Evolutionary conservation across 2,888 invertebrate genomes (phyloP).

Genomic region (Rotaria macrura): DNA sequence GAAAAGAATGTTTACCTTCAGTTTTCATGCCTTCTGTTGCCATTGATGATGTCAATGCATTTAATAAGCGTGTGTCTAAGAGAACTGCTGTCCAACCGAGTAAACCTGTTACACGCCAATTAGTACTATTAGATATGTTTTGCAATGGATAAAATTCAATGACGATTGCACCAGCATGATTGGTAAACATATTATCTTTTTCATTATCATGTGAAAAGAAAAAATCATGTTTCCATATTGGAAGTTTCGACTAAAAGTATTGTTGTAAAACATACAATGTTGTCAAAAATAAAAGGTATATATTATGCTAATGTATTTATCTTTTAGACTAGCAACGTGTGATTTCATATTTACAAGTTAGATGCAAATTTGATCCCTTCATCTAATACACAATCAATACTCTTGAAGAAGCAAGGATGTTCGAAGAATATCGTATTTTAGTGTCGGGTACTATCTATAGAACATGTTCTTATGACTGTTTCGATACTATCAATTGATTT

Average conservation of each 20-base stretch:
- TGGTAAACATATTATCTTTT: slow-evolving; percentile 29
- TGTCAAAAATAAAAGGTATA: no score
- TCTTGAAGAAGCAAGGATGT: no score
- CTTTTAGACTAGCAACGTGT: no score
- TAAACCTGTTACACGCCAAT: background rate
- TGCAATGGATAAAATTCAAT: slow-evolving; percentile 28
- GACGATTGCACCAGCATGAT: background rate
- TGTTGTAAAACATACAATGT: no score
- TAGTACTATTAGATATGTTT: background rate
- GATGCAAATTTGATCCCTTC: no score
- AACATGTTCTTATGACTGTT: no score
- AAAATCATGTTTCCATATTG: slow-evolving; percentile 28
- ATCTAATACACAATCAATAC: no score
- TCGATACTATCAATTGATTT: background rate
- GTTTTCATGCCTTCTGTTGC: slow-evolving; percentile 19
- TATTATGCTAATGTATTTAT: no score
- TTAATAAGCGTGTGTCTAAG: slow-evolving; percentile 11
- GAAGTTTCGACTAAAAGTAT: background rate
- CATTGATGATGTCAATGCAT: background rate
- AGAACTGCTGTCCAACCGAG: slow-evolving; percentile 26
- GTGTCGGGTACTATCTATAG: no score
- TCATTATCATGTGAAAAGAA: slow-evolving; percentile 20
- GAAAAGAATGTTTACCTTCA: background rate
- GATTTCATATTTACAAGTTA: no score
- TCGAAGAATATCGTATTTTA: no score